phyloP scores from a whole-genome alignment of 2,888 invertebrate species.

The Argyresthia albistria region DNA sequence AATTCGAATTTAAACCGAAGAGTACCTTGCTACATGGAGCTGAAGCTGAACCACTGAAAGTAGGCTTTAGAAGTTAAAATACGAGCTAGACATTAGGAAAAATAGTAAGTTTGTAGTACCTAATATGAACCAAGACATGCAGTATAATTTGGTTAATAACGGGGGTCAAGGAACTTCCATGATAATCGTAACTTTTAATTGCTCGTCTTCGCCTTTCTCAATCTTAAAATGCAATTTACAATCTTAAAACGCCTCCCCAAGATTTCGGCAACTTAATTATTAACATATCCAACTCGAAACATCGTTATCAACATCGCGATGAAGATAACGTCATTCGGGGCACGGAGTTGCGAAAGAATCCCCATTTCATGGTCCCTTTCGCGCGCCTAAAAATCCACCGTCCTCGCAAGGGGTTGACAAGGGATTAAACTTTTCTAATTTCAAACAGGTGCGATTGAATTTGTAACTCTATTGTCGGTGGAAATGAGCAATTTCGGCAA shows the following conservation, averaged over 20 bases:
- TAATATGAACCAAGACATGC: too few relatives aligned
- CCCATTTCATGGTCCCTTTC: background rate
- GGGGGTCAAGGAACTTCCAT: too few relatives aligned
- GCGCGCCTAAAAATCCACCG: background rate
- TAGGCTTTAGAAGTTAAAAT: too few relatives aligned
- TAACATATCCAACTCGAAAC: background rate
- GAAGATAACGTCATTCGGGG: background rate
- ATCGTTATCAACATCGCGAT: background rate
- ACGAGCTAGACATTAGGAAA: too few relatives aligned
- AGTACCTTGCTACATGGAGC: too few relatives aligned
- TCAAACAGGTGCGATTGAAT: slow-evolving; percentile 6
- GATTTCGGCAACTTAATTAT: too few relatives aligned
- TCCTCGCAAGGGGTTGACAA: slow-evolving; percentile 1
- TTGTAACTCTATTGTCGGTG: slow-evolving; percentile 11
- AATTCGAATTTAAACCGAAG: too few relatives aligned
- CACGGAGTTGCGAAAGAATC: background rate
- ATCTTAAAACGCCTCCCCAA: background rate
- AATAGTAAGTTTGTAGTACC: too few relatives aligned
- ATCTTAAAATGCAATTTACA: background rate
- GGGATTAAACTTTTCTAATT: slow-evolving; percentile 7
- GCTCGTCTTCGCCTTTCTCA: background rate
- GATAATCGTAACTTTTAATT: too few relatives aligned
- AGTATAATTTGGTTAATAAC: too few relatives aligned
- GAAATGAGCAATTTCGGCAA: slow-evolving; percentile 36
- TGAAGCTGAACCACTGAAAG: too few relatives aligned